Base-by-base conservation (phyloP, 1,140 invertebrate species). In the Camponotus pennsylvanicus region DNA sequence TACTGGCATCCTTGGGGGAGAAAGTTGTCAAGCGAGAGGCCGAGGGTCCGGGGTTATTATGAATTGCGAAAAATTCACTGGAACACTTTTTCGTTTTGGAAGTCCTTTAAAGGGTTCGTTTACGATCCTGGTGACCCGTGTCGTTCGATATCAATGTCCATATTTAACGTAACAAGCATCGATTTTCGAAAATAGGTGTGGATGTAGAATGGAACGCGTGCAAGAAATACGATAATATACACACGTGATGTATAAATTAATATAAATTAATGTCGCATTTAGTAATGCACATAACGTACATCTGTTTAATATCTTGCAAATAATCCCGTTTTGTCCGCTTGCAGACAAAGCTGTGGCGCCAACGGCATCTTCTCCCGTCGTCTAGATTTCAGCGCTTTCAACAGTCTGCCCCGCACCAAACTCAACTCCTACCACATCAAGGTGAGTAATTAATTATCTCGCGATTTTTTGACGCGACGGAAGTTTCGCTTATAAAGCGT, bases 391-490 rank as follows among this genome's bases (percentile, higher is more conserved):
- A 98, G 98, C 90, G 98, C 98, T 52, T 99, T 99, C 96, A 99
- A 99, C 94, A 96, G 97, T 83, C 96, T 99, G 89, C 99, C 99
- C 76, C 97, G 97, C 93, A 97, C 98, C 93, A 99, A 99, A 96
- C 97, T 99, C 93, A 99, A 99, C 96, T 99, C 98, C 91, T 99
- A 99, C 96, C 98, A 99, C 96, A 99, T 99, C 94, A 99, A 99
- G 98, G 98, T 99, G 96, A 97, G 96, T 94, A 42, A 88, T 82
- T 40, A 45, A 75, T 85, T 63, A 15, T 37, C 37, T 52, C 1
- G 13, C 18, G 37, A 64, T 8, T 49, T 67, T 52, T 45, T 13
- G 71, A 66, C 34, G 32, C 8, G 13, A 45, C 32, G 34, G 11
- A 83, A 55, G 71, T 89, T 85, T 87, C 78, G 57, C 67, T 66